A percentile compares a stretch with the other conserved stretches of the same genome.
Evolutionary conservation across 2,113 vertebrate species (phyloP).

Genomic region (Sylvietta virens): DNA sequence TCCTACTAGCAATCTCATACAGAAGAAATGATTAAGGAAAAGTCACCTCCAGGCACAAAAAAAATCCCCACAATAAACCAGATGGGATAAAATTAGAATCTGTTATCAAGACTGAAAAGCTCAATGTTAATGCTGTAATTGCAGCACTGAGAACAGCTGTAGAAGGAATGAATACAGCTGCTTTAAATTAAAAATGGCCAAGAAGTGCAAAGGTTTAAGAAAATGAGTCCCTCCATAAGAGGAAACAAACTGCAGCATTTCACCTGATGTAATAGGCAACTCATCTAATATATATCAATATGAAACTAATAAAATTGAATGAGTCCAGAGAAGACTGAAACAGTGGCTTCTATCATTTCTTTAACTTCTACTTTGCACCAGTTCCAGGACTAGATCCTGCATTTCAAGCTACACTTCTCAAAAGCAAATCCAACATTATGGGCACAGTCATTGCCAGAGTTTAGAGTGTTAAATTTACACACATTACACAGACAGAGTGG

Average conservation of each 20-base stretch:
- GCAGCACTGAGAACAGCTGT: slow-evolving; percentile 11
- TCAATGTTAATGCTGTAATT: slow-evolving; percentile 61
- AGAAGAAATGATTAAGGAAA: slow-evolving; percentile 63
- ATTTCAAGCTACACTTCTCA: background rate
- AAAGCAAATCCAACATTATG: background rate
- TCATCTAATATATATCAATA: background rate
- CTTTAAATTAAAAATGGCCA: slow-evolving; percentile 51
- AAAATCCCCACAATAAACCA: slow-evolving; percentile 54
- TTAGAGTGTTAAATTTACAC: background rate
- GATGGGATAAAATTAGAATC: slow-evolving; percentile 62
- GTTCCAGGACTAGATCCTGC: background rate
- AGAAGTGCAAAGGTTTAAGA: background rate
- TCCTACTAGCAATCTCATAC: slow-evolving; percentile 21
- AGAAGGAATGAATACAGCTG: slow-evolving; percentile 45
- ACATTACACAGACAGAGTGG: background rate
- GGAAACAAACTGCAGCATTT: background rate
- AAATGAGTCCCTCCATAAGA: background rate
- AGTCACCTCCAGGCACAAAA: slow-evolving; percentile 29
- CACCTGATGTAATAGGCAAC: background rate
- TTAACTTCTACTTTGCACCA: background rate
- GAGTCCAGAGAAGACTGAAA: background rate
- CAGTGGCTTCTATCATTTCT: background rate
- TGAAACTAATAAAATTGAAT: background rate
- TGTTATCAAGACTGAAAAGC: slow-evolving; percentile 58
- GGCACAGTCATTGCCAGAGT: background rate